Conservation (phyloP, 2,797 vertebrate species). For the Oreochromis grahami region DNA sequence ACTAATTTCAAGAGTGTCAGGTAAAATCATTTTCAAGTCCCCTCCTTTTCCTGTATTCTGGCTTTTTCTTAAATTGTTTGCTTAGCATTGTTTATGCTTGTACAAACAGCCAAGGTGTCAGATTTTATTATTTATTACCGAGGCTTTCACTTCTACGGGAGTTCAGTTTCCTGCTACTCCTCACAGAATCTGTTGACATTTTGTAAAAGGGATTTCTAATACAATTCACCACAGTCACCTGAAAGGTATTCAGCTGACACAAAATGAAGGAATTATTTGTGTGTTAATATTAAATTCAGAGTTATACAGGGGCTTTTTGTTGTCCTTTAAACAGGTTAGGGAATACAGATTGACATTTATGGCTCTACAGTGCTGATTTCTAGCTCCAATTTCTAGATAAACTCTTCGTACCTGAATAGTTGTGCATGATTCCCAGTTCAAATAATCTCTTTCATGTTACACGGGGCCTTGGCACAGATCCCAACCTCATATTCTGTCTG, state of each 20-base stretch:
- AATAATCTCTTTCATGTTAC: not conserved
- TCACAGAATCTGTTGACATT: slow-evolving; percentile 43
- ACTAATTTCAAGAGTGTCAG: not conserved
- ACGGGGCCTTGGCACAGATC: not conserved
- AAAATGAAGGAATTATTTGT: not conserved
- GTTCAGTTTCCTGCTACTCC: slow-evolving; percentile 24
- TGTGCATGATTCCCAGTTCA: not conserved
- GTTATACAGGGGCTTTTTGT: not conserved
- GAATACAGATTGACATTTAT: not conserved
- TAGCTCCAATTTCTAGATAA: not conserved
- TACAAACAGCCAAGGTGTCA: not conserved
- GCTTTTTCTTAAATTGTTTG: not conserved
- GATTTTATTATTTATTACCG: slow-evolving; percentile 23
- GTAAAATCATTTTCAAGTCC: not conserved
- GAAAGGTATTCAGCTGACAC: slow-evolving; percentile 9
- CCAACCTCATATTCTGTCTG: not conserved
- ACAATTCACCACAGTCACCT: slow-evolving; percentile 28
- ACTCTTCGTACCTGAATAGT: not conserved
- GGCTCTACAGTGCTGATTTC: not conserved
- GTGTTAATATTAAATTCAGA: not conserved
- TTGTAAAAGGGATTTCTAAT: slow-evolving; percentile 34
- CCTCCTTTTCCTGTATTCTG: not conserved
- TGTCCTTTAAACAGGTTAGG: not conserved
- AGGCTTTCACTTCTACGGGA: slow-evolving; percentile 13
- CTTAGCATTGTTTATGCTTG: not conserved